Base-by-base conservation (phyloP, 2,888 invertebrate genomes). In the Psylliodes chrysocephalus region DNA sequence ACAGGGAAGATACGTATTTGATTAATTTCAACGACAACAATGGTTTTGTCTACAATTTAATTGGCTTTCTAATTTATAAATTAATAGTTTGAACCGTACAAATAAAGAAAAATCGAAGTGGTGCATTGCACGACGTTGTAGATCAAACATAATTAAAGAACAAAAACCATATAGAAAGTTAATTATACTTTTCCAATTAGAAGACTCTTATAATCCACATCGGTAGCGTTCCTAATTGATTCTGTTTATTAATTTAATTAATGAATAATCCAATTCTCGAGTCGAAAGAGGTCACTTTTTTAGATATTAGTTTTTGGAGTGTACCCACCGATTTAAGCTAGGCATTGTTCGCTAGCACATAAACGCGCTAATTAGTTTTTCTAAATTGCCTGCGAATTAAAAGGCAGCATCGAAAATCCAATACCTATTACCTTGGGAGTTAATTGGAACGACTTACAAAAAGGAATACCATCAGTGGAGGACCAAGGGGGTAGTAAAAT, bases 171-270 rank as follows among this genome's bases (percentile, higher is more conserved):
- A 44, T 44, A 35, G 46, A 12, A 46, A 46, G 46, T 57, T 57
- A 57, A 57, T 57, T 57, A 57, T 25, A 47, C 35, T 57, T 57
- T 57, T 57, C 57, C 57, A 57, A 47, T 47, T 57, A 57, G 18
- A 33, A 33, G 25, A 19, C 40, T 46, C 46, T 56, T 44, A 12
- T 55, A 57, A 46, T 47, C 30, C 57, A 47, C 47, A 47, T 46
- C 56, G 47, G 22, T 57, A 19, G 38, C 33, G 22, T 46, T 46
- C 57, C 46, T 47, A 35, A 57, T 57, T 47, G 38, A 57, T 57
- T 47, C 44, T 40, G 44, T 56, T 56, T 55, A 55, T 55, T 55
- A 10, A 57, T 47, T 57, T 57, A 57, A 57, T 57, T 57, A 57
- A 57, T 57, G 35, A 57, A n/a, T 46, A 46, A 46, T 46, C 22